Conservation (phyloP, 2,888 invertebrate species). For the Rotaria socialis region DNA sequence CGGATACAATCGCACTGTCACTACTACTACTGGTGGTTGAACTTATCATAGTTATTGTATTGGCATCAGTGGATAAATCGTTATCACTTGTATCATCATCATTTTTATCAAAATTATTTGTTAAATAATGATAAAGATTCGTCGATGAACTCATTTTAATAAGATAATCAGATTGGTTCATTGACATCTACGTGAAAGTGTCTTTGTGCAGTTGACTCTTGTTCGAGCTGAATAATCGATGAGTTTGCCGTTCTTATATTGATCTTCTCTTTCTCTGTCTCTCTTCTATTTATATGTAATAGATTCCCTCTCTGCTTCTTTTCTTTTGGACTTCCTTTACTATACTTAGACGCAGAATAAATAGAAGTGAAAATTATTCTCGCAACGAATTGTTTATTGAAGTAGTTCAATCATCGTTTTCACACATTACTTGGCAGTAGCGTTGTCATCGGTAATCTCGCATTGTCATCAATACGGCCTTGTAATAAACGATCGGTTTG, state of each 20-base stretch:
- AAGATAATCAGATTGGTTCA: not conserved
- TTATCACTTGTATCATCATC: conserved; percentile 13
- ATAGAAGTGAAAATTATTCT: conserved; percentile 15
- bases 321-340: not conserved
- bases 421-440: not conserved
- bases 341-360: not conserved
- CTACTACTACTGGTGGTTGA: not conserved
- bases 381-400: not conserved
- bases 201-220: not conserved
- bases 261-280: not conserved
- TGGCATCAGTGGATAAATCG: not conserved
- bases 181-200: not conserved
- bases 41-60: not conserved
- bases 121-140: not conserved
- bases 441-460: not conserved
- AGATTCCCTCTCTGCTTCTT: not conserved
- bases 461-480: not conserved
- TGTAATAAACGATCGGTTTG: not conserved
- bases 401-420: conserved; percentile 1
- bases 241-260: not conserved
- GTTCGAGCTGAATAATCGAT: not conserved
- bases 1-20: not conserved
- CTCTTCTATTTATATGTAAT: not conserved
- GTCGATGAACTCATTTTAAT: not conserved
- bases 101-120: not conserved